Conservation (phyloP, 2,888 invertebrate genomes). For the Allolobophora icterica region DNA sequence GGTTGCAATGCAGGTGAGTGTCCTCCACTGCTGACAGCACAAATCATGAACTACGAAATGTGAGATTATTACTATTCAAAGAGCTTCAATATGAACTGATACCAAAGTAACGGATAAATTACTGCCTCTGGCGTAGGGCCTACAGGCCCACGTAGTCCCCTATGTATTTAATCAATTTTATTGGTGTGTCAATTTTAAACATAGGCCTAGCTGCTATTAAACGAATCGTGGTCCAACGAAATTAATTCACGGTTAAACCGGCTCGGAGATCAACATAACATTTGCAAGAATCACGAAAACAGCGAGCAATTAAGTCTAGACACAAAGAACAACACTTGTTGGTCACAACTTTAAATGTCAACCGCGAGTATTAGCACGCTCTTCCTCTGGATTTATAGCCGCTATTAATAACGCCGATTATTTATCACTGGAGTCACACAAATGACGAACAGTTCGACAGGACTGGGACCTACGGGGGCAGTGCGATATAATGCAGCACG, state of each 20-base stretch:
- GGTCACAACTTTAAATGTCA: slow-evolving; percentile 10
- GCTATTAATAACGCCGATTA: not conserved
- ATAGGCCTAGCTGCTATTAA: too few relatives aligned
- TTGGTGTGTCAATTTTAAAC: not conserved
- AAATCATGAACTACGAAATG: too few relatives aligned
- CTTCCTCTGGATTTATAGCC: too few relatives aligned
- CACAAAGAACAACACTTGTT: not conserved
- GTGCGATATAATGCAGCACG: not conserved
- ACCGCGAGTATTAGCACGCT: not conserved
- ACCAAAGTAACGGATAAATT: too few relatives aligned
- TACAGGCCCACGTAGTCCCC: too few relatives aligned
- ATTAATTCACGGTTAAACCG: not conserved
- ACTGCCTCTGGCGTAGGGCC: too few relatives aligned
- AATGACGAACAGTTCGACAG: not conserved
- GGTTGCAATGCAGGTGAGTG: too few relatives aligned
- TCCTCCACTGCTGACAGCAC: too few relatives aligned
- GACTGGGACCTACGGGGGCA: not conserved
- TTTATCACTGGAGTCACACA: not conserved
- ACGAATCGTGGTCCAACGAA: not conserved
- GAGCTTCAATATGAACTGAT: too few relatives aligned
- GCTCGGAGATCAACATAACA: not conserved
- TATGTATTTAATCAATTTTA: too few relatives aligned
- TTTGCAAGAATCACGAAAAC: not conserved
- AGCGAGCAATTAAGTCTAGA: not conserved
- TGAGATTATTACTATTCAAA: too few relatives aligned